phyloP scores from a whole-genome alignment of 1,140 invertebrate species.

The Drosophila ficusphila region DNA sequence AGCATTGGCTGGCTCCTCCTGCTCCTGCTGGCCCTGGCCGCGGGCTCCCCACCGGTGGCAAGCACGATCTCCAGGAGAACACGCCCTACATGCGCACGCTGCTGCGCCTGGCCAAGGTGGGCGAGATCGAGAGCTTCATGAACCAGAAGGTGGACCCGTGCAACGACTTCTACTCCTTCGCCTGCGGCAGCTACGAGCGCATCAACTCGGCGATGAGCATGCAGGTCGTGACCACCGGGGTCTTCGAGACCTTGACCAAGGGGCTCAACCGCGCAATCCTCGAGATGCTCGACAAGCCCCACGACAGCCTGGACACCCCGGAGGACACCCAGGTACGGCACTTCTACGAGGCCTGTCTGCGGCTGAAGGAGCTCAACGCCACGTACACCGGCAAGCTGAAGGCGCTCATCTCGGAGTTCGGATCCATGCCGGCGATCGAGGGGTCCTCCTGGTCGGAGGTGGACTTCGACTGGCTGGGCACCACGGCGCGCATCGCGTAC shows the following conservation, averaged over 20 bases:
- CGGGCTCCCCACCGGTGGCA: constrained; percentile 7
- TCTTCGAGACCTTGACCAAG: constrained; percentile 59
- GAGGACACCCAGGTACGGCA: constrained; percentile 59
- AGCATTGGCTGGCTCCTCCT: neutral
- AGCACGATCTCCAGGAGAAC: neutral
- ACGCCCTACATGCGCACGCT: constrained; percentile 2
- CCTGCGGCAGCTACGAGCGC: constrained; percentile 88
- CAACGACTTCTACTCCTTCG: constrained; percentile 87
- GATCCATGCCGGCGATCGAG: constrained; percentile 50
- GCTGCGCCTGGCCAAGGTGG: constrained; percentile 49
- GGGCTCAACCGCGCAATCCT: constrained; percentile 53
- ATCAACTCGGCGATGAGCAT: constrained; percentile 54
- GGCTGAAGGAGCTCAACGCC: constrained; percentile 11
- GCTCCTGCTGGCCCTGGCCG: neutral
- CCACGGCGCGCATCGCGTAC: constrained; percentile 28
- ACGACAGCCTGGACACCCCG: constrained; percentile 18
- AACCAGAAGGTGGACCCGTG: constrained; percentile 86
- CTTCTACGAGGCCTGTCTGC: constrained; percentile 52
- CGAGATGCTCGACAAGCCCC: constrained; percentile 17
- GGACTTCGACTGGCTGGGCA: constrained; percentile 51
- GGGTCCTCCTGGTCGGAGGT: constrained; percentile 44
- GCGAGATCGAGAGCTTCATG: constrained; percentile 79
- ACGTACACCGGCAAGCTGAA: constrained; percentile 30
- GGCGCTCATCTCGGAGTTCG: constrained; percentile 51
- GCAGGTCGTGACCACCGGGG: constrained; percentile 48